Evolutionary conservation across 2,888 invertebrate genomes (phyloP).

Genomic region (Scrobipalpa costella): DNA sequence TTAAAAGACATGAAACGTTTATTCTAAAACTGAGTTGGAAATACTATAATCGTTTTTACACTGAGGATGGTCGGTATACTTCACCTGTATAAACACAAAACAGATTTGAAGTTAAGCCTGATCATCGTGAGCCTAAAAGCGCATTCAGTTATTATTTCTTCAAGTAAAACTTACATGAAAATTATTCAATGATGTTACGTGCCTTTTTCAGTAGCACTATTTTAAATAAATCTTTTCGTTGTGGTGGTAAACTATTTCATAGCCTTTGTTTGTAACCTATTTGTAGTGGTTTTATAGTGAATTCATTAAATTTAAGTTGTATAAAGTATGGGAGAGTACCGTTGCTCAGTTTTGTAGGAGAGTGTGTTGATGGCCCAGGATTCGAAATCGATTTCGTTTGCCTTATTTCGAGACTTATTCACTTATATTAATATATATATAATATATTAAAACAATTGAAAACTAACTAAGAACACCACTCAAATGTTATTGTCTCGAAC

Average conservation of each 20-base stretch:
- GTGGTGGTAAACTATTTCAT: slow-evolving; percentile 54
- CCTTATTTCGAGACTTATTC: background rate
- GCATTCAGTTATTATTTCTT: too few relatives aligned
- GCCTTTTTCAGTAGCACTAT: slow-evolving; percentile 22
- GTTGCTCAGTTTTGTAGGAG: slow-evolving; percentile 53
- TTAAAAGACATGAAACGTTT: too few relatives aligned
- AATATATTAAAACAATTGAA: background rate
- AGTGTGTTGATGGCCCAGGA: slow-evolving; percentile 45
- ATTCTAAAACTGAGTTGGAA: too few relatives aligned
- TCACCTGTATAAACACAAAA: too few relatives aligned
- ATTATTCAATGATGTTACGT: background rate
- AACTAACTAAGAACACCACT: background rate
- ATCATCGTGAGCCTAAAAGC: too few relatives aligned
- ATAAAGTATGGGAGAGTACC: slow-evolving; percentile 58
- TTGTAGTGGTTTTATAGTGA: slow-evolving; percentile 61
- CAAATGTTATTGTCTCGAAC: background rate
- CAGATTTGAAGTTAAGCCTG: too few relatives aligned
- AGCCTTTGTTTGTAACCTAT: slow-evolving; percentile 58
- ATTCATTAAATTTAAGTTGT: slow-evolving; percentile 66
- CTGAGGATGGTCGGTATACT: too few relatives aligned
- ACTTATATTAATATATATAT: too few relatives aligned
- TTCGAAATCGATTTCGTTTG: background rate
- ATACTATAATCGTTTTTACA: too few relatives aligned
- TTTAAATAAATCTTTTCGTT: slow-evolving; percentile 38
- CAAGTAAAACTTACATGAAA: background rate